Evolutionary conservation across 2,797 vertebrate genomes (phyloP).

Genomic region (Oreochromis mossambicus): DNA sequence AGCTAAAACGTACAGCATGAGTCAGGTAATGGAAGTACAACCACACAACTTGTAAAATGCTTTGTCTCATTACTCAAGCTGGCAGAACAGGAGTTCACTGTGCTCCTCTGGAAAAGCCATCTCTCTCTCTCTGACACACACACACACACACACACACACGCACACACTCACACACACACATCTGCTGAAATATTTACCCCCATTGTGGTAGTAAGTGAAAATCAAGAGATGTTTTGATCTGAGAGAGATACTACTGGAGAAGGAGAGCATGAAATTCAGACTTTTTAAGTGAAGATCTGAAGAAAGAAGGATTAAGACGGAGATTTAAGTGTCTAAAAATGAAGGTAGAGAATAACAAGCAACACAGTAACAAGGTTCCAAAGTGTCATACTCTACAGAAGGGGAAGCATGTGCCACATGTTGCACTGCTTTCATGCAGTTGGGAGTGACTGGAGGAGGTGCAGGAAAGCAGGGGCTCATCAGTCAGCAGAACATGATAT

Average conservation of each 20-base stretch:
- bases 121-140: neutral
- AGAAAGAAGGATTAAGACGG: neutral
- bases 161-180: neutral
- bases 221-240: slow-evolving; percentile 42
- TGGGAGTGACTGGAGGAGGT: neutral
- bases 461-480: neutral
- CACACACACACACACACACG: neutral
- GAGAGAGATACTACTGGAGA: slow-evolving; percentile 4
- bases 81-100: slow-evolving; percentile 25
- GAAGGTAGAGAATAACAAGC: neutral
- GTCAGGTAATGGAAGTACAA: slow-evolving; percentile 22
- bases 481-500: slow-evolving; percentile 59
- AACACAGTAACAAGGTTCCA: neutral
- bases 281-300: neutral
- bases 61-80: slow-evolving; percentile 51
- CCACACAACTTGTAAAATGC: slow-evolving; percentile 44
- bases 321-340: neutral
- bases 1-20: neutral
- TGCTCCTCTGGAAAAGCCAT: slow-evolving; percentile 43
- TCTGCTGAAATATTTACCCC: slow-evolving; percentile 37
- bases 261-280: neutral
- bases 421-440: neutral
- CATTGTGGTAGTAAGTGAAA: slow-evolving; percentile 17
- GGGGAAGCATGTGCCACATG: neutral
- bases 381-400: neutral